phyloP scores from a whole-genome alignment of 2,888 invertebrate species.

The Erannis defoliaria region DNA sequence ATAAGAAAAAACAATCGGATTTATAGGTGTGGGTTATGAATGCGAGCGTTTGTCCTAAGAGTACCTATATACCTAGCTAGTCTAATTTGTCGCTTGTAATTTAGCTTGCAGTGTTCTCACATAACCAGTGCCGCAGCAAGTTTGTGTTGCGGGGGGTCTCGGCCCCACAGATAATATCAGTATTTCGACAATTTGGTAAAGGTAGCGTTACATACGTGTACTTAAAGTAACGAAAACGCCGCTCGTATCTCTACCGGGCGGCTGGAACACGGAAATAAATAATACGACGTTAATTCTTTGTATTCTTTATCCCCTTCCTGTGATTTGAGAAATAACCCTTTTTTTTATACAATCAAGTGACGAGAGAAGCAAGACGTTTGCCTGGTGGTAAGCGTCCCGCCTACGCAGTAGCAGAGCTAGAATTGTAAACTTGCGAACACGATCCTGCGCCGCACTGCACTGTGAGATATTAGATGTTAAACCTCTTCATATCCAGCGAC shows the following conservation, averaged over 20 bases:
- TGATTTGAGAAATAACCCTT: not conserved
- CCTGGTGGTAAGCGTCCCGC: too few species aligned
- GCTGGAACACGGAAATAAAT: constrained; percentile 84
- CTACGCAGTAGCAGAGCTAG: too few species aligned
- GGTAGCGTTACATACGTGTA: constrained; percentile 83
- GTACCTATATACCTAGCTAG: constrained; percentile 45
- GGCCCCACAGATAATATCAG: constrained; percentile 80
- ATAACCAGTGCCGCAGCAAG: constrained; percentile 71
- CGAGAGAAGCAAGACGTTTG: too few species aligned
- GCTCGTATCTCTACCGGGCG: constrained; percentile 76
- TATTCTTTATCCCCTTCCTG: constrained; percentile 58
- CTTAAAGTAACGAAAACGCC: constrained; percentile 69
- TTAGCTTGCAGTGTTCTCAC: constrained; percentile 60
- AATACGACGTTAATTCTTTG: constrained; percentile 80
- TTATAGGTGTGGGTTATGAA: constrained; percentile 41
- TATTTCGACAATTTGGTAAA: constrained; percentile 84
- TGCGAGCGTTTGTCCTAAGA: constrained; percentile 42
- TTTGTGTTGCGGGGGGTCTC: constrained; percentile 80
- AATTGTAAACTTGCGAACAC: too few species aligned
- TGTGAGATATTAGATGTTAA: too few species aligned
- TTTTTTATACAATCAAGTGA: not conserved
- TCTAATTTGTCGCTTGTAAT: constrained; percentile 50
- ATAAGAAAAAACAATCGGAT: constrained; percentile 29
- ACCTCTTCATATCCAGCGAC: too few species aligned
- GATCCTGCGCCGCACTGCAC: too few species aligned